Percentiles rank a stretch among this genome's conserved stretches.
These are phyloP conservation scores for Ethmia dodecea DNA, from an alignment of 2,888 invertebrate genomes.

Conservation along the genomic window DNA sequence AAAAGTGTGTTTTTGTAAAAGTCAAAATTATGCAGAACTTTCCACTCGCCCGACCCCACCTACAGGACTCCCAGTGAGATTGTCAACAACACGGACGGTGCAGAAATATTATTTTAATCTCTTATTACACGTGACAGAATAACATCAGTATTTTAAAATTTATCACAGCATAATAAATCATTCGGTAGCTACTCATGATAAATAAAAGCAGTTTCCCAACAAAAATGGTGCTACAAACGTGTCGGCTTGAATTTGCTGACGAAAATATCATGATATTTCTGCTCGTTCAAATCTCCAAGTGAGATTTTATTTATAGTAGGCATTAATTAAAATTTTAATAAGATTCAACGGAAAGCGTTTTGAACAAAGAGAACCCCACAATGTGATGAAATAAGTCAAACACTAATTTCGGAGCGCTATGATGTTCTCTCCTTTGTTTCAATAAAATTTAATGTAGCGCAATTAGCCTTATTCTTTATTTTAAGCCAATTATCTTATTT, in stretches of 20 bases:
- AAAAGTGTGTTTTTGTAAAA: too few species aligned
- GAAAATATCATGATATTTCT: constrained; percentile 18
- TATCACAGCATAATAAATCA: constrained; percentile 23
- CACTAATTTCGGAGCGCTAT: constrained; percentile 41
- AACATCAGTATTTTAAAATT: constrained; percentile 18
- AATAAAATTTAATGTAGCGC: constrained; percentile 43
- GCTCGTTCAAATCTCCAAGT: constrained; percentile 23
- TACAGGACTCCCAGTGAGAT: too few species aligned
- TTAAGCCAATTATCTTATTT: constrained; percentile 23
- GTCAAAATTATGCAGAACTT: too few species aligned
- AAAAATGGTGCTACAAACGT: constrained; percentile 18
- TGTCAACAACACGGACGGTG: neutral
- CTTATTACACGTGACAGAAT: constrained; percentile 3
- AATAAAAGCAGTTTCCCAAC: constrained; percentile 18
- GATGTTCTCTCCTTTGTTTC: constrained; percentile 41
- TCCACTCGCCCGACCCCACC: too few species aligned
- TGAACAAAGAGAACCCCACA: constrained; percentile 42
- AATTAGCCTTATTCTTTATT: constrained; percentile 35
- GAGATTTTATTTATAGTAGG: constrained; percentile 35
- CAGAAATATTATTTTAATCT: constrained; percentile 8
- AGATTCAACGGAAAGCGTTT: constrained; percentile 36
- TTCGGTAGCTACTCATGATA: constrained; percentile 20
- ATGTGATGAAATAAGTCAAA: constrained; percentile 45
- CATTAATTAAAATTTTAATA: constrained; percentile 57
- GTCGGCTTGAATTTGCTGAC: constrained; percentile 18